These are phyloP conservation scores for Orthonevra nobilis DNA, from an alignment of 2,888 invertebrate species.

Conservation along the genomic window DNA sequence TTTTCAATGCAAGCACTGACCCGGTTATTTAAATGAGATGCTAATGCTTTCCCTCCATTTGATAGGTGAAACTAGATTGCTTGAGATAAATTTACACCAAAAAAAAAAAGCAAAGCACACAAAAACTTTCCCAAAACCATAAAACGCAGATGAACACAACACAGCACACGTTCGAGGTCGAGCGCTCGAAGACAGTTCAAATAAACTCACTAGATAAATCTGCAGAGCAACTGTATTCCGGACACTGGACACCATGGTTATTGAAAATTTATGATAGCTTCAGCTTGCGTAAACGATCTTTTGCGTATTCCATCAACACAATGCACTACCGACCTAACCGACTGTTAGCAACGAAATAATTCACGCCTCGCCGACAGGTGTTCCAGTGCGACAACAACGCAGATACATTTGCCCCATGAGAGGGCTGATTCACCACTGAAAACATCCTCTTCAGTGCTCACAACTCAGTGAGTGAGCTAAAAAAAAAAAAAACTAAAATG, in stretches of 20 bases:
- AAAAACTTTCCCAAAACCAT: conserved; percentile 26
- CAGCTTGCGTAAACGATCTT: background rate
- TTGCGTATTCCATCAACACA: conserved; percentile 14
- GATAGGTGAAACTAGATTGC: conserved; percentile 26
- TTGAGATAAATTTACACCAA: background rate
- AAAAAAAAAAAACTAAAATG: conserved; percentile 13
- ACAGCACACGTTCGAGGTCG: background rate
- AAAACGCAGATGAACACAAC: background rate
- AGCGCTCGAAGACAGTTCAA: background rate
- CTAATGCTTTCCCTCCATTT: background rate
- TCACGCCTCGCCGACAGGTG: conserved; percentile 24
- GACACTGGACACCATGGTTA: conserved; percentile 58
- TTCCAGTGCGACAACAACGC: conserved; percentile 15
- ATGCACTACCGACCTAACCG: conserved; percentile 32
- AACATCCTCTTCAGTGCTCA: conserved; percentile 1
- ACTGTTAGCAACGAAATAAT: conserved; percentile 44
- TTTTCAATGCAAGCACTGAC: conserved; percentile 34
- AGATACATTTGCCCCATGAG: conserved; percentile 3
- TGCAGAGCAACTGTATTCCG: conserved; percentile 34
- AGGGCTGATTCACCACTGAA: conserved; percentile 55
- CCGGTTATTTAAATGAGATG: conserved; percentile 48
- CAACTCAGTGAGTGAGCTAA: too few relatives aligned
- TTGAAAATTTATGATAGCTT: conserved; percentile 21
- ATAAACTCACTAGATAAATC: conserved; percentile 56
- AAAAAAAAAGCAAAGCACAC: conserved; percentile 2